Base-by-base conservation (phyloP, 2,113 vertebrate genomes). In the Azemiops feae region DNA sequence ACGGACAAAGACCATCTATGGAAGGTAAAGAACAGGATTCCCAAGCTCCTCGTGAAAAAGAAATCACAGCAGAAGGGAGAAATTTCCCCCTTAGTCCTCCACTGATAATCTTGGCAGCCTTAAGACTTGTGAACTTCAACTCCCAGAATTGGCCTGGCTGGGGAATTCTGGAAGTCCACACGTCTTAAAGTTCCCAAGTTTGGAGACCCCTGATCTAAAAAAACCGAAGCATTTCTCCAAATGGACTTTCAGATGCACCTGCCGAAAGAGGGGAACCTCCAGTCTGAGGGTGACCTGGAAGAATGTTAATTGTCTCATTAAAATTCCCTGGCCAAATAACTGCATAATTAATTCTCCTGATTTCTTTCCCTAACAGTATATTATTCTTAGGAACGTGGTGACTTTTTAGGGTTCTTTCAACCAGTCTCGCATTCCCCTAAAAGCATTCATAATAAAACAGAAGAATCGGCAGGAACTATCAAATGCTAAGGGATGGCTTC, bases 331-430 rank as follows among this genome's bases (percentile, higher is more conserved):
- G 95, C 91, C 93, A 94, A 93, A 97, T 97, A 97, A 97, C 95
- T 96, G 96, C 91, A 95, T 97, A 97, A 97, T 97, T 98, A 97
- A 97, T 97, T 96, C 96, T 96, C 9, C 5, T 91, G 94, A 90
- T 94, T 95, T 95, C 91, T 96, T 27, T 55, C 95, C 95, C 97
- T 98, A 97, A 97, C 97, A 45, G 97, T 96, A 96, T 97, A 97
- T 97, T 94, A 96, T 97, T 97, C 93, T 91, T 95, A 96, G 95
- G 96, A 96, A 92, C 89, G 93, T 92, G 74, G 92, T 69, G 22
- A 69, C 92, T 88, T 93, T 94, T 94, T 92, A 93, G 95, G 89
- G 93, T 95, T 89, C 95, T 96, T 89, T 95, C 92, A 85, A 88
- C 93, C 91, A 91, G 96, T 94, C 95, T 95, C 92, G 86, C 54